Conservation (phyloP, 2,888 invertebrate species). For the Hyppa rectilinea region DNA sequence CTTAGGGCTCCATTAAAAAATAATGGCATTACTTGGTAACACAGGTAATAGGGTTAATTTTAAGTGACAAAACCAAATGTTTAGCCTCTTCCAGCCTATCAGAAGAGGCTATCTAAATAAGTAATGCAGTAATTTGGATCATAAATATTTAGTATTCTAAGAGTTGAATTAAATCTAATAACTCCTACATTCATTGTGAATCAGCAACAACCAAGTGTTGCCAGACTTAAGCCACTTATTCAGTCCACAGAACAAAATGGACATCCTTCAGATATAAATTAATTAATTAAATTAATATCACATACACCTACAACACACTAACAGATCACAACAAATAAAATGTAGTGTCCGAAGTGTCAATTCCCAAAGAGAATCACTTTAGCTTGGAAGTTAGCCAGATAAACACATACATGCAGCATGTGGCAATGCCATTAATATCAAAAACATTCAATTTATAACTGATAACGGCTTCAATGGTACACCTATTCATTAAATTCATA, state of each 20-base stretch:
- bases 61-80: too few relatives aligned
- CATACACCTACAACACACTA: slow-evolving; percentile 21
- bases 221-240: neutral
- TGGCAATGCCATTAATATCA: slow-evolving; percentile 65
- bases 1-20: neutral
- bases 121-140: neutral
- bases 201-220: neutral
- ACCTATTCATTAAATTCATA: slow-evolving; percentile 36
- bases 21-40: neutral
- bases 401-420: slow-evolving; percentile 69
- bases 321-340: slow-evolving; percentile 68
- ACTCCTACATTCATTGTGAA: neutral
- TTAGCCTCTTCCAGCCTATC: too few relatives aligned
- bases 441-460: slow-evolving; percentile 62
- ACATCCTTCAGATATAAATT: slow-evolving; percentile 4
- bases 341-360: slow-evolving; percentile 69
- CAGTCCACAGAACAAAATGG: neutral
- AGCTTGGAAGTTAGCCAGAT: slow-evolving; percentile 79
- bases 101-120: neutral
- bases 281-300: slow-evolving; percentile 4
- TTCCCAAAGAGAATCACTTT: slow-evolving; percentile 71
- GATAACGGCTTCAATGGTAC: slow-evolving; percentile 30
- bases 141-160: neutral
- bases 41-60: neutral
- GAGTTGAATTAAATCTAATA: neutral